Percentiles rank a stretch among this genome's conserved stretches.
phyloP scores from a whole-genome alignment of 2,113 vertebrate species.

The Agelaius phoeniceus region DNA sequence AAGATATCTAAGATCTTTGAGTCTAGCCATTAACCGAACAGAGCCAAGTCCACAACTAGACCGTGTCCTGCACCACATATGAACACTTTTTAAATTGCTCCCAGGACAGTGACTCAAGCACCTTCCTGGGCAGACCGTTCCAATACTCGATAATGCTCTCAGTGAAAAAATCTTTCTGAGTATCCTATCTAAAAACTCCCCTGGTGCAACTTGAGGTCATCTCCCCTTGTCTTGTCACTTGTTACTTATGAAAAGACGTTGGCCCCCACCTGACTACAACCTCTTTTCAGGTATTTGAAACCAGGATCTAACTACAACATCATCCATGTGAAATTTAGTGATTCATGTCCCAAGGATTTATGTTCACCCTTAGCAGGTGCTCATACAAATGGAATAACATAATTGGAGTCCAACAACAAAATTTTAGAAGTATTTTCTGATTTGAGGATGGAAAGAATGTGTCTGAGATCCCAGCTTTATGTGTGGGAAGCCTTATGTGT shows the following conservation, averaged over 20 bases:
- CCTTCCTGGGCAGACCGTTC: not conserved
- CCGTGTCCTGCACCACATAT: not conserved
- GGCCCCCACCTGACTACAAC: not conserved
- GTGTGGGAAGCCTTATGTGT: not conserved
- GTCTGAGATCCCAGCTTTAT: not conserved
- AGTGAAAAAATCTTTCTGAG: not conserved
- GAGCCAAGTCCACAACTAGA: not conserved
- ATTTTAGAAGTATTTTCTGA: not conserved
- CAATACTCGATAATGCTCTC: accelerated
- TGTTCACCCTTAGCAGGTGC: not conserved
- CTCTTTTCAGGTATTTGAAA: not conserved
- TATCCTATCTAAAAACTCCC: not conserved
- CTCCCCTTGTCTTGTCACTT: not conserved
- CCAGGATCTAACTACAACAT: not conserved
- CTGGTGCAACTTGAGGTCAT: not conserved
- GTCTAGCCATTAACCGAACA: not conserved
- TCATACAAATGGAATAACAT: not conserved
- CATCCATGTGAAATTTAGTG: not conserved
- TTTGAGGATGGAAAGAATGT: not conserved
- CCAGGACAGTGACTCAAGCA: not conserved
- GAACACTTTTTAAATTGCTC: not conserved
- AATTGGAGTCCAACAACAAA: not conserved
- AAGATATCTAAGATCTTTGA: not conserved
- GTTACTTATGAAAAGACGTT: not conserved
- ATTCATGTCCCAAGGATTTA: not conserved